Conservation (phyloP, 2,797 vertebrate genomes). For the Dendrocincla fuliginosa region DNA sequence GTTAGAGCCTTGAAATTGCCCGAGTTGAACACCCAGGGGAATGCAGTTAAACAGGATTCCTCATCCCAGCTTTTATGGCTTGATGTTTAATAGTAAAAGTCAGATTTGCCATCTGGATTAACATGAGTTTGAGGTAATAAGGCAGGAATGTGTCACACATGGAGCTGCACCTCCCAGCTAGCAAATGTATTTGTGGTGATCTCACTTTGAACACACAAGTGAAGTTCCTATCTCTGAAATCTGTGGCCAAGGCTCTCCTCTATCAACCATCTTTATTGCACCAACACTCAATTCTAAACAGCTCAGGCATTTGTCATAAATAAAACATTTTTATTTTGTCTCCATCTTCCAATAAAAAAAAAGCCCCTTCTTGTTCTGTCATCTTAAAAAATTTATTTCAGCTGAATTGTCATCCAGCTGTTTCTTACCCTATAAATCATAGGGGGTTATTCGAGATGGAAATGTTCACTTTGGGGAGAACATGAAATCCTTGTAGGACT, state of each 20-base stretch:
- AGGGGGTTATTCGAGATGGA: neutral
- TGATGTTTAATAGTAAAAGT: neutral
- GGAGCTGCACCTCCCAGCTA: neutral
- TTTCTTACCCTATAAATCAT: neutral
- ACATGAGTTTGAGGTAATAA: neutral
- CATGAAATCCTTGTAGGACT: neutral
- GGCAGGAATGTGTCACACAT: fast-evolving
- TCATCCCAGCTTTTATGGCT: neutral
- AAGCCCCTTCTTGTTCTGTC: constrained; percentile 29
- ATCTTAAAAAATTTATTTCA: constrained; percentile 33
- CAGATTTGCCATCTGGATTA: neutral
- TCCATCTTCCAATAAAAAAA: constrained; percentile 53
- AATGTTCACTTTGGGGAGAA: constrained; percentile 5
- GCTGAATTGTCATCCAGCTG: constrained; percentile 15
- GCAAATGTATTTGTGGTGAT: neutral
- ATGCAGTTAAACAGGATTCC: neutral
- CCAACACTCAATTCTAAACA: constrained; percentile 29
- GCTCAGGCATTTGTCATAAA: constrained; percentile 70
- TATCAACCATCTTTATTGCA: constrained; percentile 22
- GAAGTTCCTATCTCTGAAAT: neutral
- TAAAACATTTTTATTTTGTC: constrained; percentile 71
- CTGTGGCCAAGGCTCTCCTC: neutral
- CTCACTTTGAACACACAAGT: neutral
- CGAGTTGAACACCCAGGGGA: neutral
- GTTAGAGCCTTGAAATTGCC: neutral